Evolutionary conservation across 1,140 invertebrate genomes (phyloP).

Genomic region (Brachionus plicatilis): DNA sequence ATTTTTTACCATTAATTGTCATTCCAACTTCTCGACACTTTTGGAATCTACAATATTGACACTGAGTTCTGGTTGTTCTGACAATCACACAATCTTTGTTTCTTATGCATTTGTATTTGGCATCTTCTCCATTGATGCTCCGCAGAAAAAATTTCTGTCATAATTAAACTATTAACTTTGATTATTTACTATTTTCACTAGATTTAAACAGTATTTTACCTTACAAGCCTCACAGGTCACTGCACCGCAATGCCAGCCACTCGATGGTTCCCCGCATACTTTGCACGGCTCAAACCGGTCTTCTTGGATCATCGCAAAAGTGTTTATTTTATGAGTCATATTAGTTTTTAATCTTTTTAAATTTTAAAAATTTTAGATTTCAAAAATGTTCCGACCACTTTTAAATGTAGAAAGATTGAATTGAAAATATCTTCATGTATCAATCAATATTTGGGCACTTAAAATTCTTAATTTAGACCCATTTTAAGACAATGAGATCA

Average conservation of each 20-base stretch:
- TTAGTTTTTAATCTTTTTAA: background rate
- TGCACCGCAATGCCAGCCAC: constrained; percentile 56
- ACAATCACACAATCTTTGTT: constrained; percentile 51
- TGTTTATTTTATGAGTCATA: background rate
- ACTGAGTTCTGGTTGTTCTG: constrained; percentile 58
- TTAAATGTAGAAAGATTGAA: background rate
- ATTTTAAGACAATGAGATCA: background rate
- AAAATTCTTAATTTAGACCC: background rate
- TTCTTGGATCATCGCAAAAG: background rate
- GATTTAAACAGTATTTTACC: constrained; percentile 44
- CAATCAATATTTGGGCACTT: background rate
- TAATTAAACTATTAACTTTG: background rate
- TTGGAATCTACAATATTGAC: constrained; percentile 97
- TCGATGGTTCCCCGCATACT: constrained; percentile 53
- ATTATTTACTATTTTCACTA: background rate
- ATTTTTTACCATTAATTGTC: constrained; percentile 79
- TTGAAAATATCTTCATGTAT: background rate
- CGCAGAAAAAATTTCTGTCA: constrained; percentile 56
- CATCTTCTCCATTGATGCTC: constrained; percentile 48
- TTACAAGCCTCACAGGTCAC: constrained; percentile 57
- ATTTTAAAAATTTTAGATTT: background rate
- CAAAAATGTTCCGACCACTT: background rate
- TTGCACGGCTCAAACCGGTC: constrained; percentile 46
- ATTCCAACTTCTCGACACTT: constrained; percentile 98
- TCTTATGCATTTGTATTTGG: constrained; percentile 52